Evolutionary conservation across 2,113 vertebrate genomes (phyloP).

Genomic region (Pipra filicauda): DNA sequence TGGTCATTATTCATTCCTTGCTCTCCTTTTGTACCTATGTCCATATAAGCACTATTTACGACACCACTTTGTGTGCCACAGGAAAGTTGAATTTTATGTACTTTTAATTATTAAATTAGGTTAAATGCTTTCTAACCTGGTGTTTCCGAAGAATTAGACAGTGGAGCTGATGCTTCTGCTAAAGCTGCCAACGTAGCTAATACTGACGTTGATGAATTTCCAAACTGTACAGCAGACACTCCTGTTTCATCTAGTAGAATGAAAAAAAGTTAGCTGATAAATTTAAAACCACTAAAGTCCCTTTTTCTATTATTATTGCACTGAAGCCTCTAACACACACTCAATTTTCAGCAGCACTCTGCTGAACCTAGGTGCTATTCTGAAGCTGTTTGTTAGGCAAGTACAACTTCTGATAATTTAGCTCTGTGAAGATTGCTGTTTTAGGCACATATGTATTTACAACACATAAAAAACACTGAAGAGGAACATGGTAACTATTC

Average conservation of each 20-base stretch:
- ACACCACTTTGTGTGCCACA: not conserved
- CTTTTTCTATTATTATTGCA: not conserved
- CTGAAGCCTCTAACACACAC: not conserved
- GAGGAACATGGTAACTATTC: not conserved
- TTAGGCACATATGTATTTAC: not conserved
- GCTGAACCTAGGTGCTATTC: not conserved
- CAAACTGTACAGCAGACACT: slow-evolving; percentile 85
- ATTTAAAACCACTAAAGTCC: not conserved
- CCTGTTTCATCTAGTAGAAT: slow-evolving; percentile 78
- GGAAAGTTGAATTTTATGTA: not conserved
- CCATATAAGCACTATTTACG: not conserved
- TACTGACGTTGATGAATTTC: slow-evolving; percentile 86
- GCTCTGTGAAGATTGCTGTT: not conserved
- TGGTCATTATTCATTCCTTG: not conserved
- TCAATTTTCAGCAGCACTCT: not conserved
- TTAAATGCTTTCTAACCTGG: slow-evolving; percentile 75
- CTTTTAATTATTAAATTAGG: not conserved
- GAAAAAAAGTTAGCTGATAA: not conserved
- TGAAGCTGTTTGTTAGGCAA: not conserved
- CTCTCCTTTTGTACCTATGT: not conserved
- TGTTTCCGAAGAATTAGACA: slow-evolving; percentile 85
- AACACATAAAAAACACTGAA: not conserved
- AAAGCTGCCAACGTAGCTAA: slow-evolving; percentile 86
- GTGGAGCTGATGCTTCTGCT: slow-evolving; percentile 85
- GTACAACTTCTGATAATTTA: not conserved